These are phyloP conservation scores for Lithophane semibrunnea DNA, from an alignment of 2,888 invertebrate genomes.

Conservation along the genomic window DNA sequence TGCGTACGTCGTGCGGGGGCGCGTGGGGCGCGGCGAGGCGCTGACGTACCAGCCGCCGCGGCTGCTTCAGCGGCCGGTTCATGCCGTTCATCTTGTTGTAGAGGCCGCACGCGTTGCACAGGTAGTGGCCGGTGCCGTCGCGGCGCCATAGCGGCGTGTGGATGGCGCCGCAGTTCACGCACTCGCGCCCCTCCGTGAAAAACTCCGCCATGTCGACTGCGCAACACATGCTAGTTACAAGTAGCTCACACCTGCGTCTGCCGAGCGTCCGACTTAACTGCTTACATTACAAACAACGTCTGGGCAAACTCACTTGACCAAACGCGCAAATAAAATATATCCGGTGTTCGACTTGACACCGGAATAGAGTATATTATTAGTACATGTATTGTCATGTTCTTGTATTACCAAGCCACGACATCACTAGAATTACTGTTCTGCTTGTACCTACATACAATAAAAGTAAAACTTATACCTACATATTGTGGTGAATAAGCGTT, in stretches of 20 bases:
- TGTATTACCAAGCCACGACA: constrained; percentile 2
- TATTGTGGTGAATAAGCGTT: constrained; percentile 22
- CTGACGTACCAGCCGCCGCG: constrained; percentile 98
- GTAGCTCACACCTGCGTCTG: constrained; percentile 64
- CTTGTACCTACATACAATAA: constrained; percentile 5
- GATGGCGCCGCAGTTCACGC: constrained; percentile 99
- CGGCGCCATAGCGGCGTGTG: constrained; percentile 99
- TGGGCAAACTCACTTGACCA: constrained; percentile 37
- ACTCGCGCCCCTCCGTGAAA: constrained; percentile 98
- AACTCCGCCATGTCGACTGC: constrained; percentile 93
- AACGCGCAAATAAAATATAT: constrained; percentile 27
- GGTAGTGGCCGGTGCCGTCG: constrained; percentile 99
- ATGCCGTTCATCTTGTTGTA: constrained; percentile 99
- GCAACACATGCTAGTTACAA: constrained; percentile 69
- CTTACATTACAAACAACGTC: constrained; percentile 38
- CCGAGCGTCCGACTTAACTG: constrained; percentile 59
- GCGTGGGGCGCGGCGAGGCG: constrained; percentile 86
- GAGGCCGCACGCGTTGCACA: constrained; percentile 99
- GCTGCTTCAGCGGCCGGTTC: constrained; percentile 99
- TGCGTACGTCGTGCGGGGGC: constrained; percentile 85
- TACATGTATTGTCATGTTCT: neutral
- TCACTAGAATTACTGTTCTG: neutral
- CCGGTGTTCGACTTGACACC: constrained; percentile 23
- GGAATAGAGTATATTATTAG: neutral
- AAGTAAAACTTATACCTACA: constrained; percentile 4